Evolutionary conservation across 53 echinoderm and acorn worm genomes (phyloP), one percentile per base, ranked within the genome.

Genomic region (Holothuria scabra): DNA sequence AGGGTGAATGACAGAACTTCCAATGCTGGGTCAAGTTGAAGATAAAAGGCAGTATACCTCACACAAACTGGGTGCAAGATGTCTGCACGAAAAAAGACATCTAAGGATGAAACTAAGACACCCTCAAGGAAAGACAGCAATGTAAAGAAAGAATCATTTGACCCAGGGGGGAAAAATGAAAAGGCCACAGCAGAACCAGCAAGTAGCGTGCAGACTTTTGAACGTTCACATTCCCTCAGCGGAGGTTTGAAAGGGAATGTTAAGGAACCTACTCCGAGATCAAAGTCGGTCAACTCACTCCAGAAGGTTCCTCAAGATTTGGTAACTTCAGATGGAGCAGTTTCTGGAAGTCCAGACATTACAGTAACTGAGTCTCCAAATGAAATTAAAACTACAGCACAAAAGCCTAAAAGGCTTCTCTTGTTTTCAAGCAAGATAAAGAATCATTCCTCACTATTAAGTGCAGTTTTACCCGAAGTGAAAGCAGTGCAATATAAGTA

Each of bases 401-500:
- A 57, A 19, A 76, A 84, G 46, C 83, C 87, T 59, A 86, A 46
- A 41, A 90, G 97, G 62, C 79, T 97, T 22, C 65, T 97, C 38
- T 59, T 97, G 28, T 90, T 90, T 26, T 97, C 97, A 32, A 97
- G 86, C 61, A 97, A 97, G 65, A 92, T 97, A 61, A 92, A 86
- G 83, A 97, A 97, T 85, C 90, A 90, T 67, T 75, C 86, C 41
- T 69, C 81, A 46, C 90, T 97, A 25, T 88, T 74, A 19, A 91
- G 71, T 85, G 87, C 97, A 12, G 66, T 92, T 58, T 88, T 97
- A 21, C 89, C 92, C 19, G 67, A 87, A 64, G 94, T 97, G 11
- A 92, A 88, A 74, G 59, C 90, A 81, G 94, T 97, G 91, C 97
- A 97, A 89, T 97, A 97, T 85, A 94, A 92, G 56, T 94, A 94